These are phyloP conservation scores for Allophyes oxyacanthae DNA, from an alignment of 2,888 invertebrate genomes.

Conservation along the genomic window DNA sequence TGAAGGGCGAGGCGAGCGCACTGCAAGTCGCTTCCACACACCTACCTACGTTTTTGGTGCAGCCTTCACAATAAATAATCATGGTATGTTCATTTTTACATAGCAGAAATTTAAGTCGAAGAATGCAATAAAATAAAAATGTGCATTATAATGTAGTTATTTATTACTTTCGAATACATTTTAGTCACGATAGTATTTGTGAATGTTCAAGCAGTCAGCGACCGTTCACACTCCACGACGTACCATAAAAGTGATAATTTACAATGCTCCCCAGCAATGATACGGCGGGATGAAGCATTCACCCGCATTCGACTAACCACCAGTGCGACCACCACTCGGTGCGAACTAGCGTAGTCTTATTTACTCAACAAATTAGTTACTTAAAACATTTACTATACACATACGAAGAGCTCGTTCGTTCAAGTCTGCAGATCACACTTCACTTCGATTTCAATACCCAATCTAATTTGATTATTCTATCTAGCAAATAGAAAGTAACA, in stretches of 20 bases:
- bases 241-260: constrained; percentile 54
- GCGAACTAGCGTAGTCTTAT: constrained; percentile 22
- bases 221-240: constrained; percentile 45
- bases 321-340: constrained; percentile 13
- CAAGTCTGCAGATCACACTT: constrained; percentile 77
- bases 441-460: constrained; percentile 79
- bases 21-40: constrained; percentile 52
- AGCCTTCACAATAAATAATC: constrained; percentile 76
- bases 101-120: constrained; percentile 69
- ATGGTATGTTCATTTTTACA: constrained; percentile 66
- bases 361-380: constrained; percentile 44
- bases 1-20: constrained; percentile 39
- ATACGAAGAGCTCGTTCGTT: constrained; percentile 60
- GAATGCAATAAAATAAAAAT: constrained; percentile 69
- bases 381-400: constrained; percentile 58
- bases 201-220: constrained; percentile 51
- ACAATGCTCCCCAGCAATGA: constrained; percentile 59
- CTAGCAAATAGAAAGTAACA: constrained; percentile 89
- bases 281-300: constrained; percentile 35
- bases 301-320: constrained; percentile 15
- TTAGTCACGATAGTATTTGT: constrained; percentile 52
- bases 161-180: constrained; percentile 60
- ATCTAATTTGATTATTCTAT: constrained; percentile 89
- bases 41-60: constrained; percentile 69
- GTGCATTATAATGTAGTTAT: constrained; percentile 69